Conservation (phyloP, 2,888 invertebrate genomes). For the Margaritifera margaritifera region DNA sequence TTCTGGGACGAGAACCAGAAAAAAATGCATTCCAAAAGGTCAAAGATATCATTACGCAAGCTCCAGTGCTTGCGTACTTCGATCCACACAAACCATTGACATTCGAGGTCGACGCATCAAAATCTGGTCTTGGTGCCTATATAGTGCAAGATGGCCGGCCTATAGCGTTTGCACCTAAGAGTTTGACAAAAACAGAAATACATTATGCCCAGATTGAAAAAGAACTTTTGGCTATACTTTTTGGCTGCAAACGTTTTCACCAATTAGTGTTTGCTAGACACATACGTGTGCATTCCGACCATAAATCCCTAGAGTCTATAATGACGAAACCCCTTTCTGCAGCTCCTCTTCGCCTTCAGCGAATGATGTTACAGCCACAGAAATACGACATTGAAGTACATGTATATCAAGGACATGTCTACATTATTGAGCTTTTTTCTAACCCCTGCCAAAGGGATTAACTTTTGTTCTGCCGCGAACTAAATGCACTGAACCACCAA, state of each 20-base stretch:
- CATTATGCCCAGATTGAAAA: slow-evolving; percentile 47
- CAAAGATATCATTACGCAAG: slow-evolving; percentile 12
- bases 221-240: slow-evolving; percentile 39
- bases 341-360: slow-evolving; percentile 19
- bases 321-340: slow-evolving; percentile 17
- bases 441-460: no score
- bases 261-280: slow-evolving; percentile 36
- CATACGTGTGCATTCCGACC: slow-evolving; percentile 45
- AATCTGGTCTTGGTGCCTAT: slow-evolving; percentile 41
- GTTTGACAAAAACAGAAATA: slow-evolving; percentile 38
- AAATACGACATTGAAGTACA: slow-evolving; percentile 15
- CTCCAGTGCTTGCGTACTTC: slow-evolving; percentile 30
- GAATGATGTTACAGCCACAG: slow-evolving; percentile 26
- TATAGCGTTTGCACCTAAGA: slow-evolving; percentile 46
- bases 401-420: no score
- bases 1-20: no score
- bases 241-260: slow-evolving; percentile 40
- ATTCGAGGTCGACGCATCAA: slow-evolving; percentile 39
- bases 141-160: slow-evolving; percentile 44
- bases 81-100: slow-evolving; percentile 25
- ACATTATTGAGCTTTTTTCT: no score
- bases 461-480: no score
- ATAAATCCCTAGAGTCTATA: slow-evolving; percentile 37
- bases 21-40: slow-evolving; percentile 17
- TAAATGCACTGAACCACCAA: no score